Conservation (phyloP, 2,797 vertebrate genomes). For the Sorex maritimensis region DNA sequence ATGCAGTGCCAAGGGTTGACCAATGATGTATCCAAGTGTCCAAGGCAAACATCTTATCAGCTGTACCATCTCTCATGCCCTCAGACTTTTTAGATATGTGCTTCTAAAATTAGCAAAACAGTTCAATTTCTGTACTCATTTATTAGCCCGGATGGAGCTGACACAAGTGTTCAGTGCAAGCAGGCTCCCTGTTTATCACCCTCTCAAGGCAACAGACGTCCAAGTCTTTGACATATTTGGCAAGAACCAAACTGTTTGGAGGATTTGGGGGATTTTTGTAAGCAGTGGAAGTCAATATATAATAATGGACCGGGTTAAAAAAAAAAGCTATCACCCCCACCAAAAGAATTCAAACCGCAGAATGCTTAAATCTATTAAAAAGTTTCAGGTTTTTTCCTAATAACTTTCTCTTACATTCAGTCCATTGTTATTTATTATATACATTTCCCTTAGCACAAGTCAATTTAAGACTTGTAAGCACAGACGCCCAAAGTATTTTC, state of each 20-base stretch:
- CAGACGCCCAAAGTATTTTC: too few species aligned
- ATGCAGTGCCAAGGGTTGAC: too few species aligned
- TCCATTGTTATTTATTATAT: slow-evolving; percentile 40
- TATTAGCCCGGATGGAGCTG: slow-evolving; percentile 32
- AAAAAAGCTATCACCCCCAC: background rate
- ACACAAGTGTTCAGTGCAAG: background rate
- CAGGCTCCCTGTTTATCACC: background rate
- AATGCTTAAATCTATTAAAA: background rate
- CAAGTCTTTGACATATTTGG: background rate
- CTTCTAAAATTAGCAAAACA: slow-evolving; percentile 54
- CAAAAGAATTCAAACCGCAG: too few species aligned
- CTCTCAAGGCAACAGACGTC: background rate
- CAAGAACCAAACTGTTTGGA: slow-evolving; percentile 19
- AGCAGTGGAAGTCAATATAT: slow-evolving; percentile 42
- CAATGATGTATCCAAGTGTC: too few species aligned
- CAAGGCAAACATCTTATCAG: too few species aligned
- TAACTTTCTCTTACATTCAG: slow-evolving; percentile 45
- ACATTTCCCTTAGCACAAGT: slow-evolving; percentile 48
- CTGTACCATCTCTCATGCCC: background rate
- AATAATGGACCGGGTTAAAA: slow-evolving; percentile 28
- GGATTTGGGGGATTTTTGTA: background rate
- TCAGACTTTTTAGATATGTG: slow-evolving; percentile 60
- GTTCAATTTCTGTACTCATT: slow-evolving; percentile 12
- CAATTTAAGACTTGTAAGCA: background rate
- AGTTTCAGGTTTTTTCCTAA: background rate